Evolutionary conservation across 2,888 invertebrate genomes (phyloP), one percentile per base, ranked within the genome.

Genomic region (Oxycera nigricornis): DNA sequence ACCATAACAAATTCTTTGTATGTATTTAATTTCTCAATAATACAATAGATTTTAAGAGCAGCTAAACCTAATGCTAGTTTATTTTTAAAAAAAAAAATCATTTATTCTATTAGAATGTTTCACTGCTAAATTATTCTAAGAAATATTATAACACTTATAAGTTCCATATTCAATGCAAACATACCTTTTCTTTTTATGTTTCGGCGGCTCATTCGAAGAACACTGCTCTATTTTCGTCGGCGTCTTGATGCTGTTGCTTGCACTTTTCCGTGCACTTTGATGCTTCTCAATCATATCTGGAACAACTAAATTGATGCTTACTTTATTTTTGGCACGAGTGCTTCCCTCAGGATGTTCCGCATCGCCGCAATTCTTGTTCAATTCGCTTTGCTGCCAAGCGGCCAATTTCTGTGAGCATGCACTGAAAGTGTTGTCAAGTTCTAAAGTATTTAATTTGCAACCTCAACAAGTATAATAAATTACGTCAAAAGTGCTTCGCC

Each of bases 361-460:
- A 20, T 52, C 52, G 22, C 31, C 52, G 9, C 39, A 20, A 2
- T n/a, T 20, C 14, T 52, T 35, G 11, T 30, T 22, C 31, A 31
- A 31, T 55, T 73, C 72, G 57, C 52, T 76, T 57, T 81, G 81
- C 75, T 85, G 82, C 84, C 84, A 84, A 46, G 86, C 81, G 2
- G 86, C 86, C 61, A 91, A 81, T 81, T 91, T 91, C 81, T 90
- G 89, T 1, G 90, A 90, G 81, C 90, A 91, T 1, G 90, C 90
- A 78, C 91, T 91, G 78, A 26, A 80, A 79, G 24, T 30, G 20
- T n/a, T n/a, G n/a, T n/a, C n/a, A n/a, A n/a, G n/a, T n/a, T n/a
- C n/a, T n/a, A n/a, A n/a, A n/a, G n/a, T n/a, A n/a, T n/a, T n/a
- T n/a, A n/a, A n/a, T n/a, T n/a, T n/a, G n/a, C n/a, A n/a, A n/a